Evolutionary conservation across 2,888 invertebrate genomes (phyloP).

Genomic region (Nebria salina): DNA sequence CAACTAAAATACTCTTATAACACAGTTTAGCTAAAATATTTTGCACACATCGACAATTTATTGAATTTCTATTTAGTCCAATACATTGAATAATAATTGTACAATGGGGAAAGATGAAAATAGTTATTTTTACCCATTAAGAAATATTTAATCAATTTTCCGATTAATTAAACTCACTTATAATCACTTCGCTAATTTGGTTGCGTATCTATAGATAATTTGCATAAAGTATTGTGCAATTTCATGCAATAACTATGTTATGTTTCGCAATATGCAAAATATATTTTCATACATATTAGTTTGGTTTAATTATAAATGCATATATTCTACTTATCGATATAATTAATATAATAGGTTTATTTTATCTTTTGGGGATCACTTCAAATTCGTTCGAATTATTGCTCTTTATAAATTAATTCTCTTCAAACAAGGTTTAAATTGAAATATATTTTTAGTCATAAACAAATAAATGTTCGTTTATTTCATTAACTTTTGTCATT

Average conservation of each 20-base stretch:
- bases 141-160: constrained; percentile 1
- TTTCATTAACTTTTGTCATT: neutral
- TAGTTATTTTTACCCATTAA: neutral
- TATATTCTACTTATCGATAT: neutral
- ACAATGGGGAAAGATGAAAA: neutral
- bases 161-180: neutral
- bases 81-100: neutral
- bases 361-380: neutral
- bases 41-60: neutral
- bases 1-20: too few species aligned
- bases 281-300: neutral
- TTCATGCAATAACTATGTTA: neutral
- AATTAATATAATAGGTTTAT: neutral
- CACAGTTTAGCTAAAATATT: too few species aligned
- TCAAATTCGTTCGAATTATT: too few species aligned
- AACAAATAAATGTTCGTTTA: neutral
- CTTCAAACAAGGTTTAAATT: neutral
- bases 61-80: neutral
- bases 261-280: neutral
- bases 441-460: neutral
- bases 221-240: neutral
- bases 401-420: too few species aligned
- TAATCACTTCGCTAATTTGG: neutral
- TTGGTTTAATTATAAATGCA: neutral
- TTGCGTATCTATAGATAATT: neutral